A percentile compares a stretch with the other conserved stretches of the same genome.
Conservation (phyloP, 2,888 invertebrate genomes). For the Ochropleura plecta region DNA sequence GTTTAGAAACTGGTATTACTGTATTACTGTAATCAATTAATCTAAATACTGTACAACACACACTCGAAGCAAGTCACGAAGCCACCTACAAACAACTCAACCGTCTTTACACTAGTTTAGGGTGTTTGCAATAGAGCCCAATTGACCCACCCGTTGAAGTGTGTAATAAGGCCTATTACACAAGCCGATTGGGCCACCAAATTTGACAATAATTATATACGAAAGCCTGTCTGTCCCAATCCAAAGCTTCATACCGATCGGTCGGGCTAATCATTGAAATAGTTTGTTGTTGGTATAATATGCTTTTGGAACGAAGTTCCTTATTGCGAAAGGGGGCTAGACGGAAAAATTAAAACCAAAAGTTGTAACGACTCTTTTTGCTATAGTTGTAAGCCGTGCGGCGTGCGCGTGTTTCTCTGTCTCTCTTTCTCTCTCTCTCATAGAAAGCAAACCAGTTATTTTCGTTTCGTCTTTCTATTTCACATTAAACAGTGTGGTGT, state of each 20-base stretch:
- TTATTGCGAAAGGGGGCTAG: too few species aligned
- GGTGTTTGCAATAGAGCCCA: conserved; percentile 26
- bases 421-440: too few species aligned
- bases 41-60: not conserved
- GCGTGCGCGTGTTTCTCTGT: too few species aligned
- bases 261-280: conserved; percentile 25
- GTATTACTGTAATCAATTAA: not conserved
- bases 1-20: too few species aligned
- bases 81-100: conserved; percentile 22
- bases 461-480: too few species aligned
- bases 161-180: conserved; percentile 54
- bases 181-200: conserved; percentile 39
- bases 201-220: conserved; percentile 60
- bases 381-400: too few species aligned
- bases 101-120: conserved; percentile 16
- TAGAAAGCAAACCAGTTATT: too few species aligned
- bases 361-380: too few species aligned
- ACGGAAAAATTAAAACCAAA: too few species aligned
- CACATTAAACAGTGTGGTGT: too few species aligned
- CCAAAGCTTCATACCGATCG: conserved; percentile 37
- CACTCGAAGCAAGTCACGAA: not conserved
- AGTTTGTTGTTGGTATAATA: conserved; percentile 36
- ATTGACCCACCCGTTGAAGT: conserved; percentile 53
- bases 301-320: conserved; percentile 36
- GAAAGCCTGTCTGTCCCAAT: conserved; percentile 10